phyloP scores from a whole-genome alignment of 2,797 vertebrate species.

The Danio choprae region DNA sequence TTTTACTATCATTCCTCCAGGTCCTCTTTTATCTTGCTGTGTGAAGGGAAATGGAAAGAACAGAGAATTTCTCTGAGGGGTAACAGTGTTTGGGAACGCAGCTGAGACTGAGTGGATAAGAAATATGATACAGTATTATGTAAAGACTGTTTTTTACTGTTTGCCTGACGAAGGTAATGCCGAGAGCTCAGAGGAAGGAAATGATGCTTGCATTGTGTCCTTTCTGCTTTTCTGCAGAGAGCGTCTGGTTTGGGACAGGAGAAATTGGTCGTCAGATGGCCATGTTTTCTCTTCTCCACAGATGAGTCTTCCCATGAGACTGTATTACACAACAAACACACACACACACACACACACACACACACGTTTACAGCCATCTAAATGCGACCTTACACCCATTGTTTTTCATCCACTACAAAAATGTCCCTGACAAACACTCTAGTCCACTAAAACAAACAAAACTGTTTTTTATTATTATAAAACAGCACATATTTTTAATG shows the following conservation, averaged over 20 bases:
- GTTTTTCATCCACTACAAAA: too few relatives aligned
- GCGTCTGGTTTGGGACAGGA: slow-evolving; percentile 26
- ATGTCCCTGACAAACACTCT: too few relatives aligned
- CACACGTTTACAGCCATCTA: too few relatives aligned
- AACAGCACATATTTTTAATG: too few relatives aligned
- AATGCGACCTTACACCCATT: not conserved
- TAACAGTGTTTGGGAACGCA: not conserved
- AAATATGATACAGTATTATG: slow-evolving; percentile 6
- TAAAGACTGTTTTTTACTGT: slow-evolving; percentile 12
- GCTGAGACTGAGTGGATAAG: not conserved
- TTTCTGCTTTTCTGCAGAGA: slow-evolving; percentile 1
- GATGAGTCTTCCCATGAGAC: slow-evolving; percentile 37
- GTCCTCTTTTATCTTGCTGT: not conserved
- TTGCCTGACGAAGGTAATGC: not conserved
- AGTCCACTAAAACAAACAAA: too few relatives aligned
- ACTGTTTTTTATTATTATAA: too few relatives aligned
- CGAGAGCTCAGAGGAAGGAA: not conserved
- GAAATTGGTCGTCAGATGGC: slow-evolving; percentile 34
- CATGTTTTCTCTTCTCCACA: slow-evolving; percentile 34
- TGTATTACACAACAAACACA: slow-evolving; percentile 40
- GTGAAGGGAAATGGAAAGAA: not conserved
- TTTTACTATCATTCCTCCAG: too few relatives aligned
- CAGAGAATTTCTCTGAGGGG: not conserved
- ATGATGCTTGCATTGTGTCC: slow-evolving; percentile 10
- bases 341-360: not conserved